Evolutionary conservation across 2,797 vertebrate species (phyloP).

Genomic region (Champsocephalus esox): DNA sequence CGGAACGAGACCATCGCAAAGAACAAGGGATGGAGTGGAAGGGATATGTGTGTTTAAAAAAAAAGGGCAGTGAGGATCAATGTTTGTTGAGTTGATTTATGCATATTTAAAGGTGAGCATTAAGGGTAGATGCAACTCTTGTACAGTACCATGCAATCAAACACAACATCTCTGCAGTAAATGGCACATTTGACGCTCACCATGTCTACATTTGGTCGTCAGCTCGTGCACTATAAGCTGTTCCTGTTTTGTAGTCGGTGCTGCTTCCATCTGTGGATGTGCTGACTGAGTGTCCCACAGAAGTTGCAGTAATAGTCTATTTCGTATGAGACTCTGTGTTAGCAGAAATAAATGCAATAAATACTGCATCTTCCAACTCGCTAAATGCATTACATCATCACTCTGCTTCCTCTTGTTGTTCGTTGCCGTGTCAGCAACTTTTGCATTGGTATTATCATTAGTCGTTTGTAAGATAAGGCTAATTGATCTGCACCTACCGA

Average conservation of each 20-base stretch:
- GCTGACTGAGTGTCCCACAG: slow-evolving; percentile 40
- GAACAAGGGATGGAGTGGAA: slow-evolving; percentile 57
- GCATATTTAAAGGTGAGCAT: slow-evolving; percentile 25
- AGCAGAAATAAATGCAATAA: too few species aligned
- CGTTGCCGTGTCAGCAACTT: slow-evolving; percentile 69
- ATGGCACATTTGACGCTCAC: neutral
- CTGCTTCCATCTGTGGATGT: slow-evolving; percentile 38
- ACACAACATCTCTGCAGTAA: slow-evolving; percentile 3
- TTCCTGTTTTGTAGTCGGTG: slow-evolving; percentile 17
- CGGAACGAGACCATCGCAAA: slow-evolving; percentile 64
- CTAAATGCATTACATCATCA: slow-evolving; percentile 75
- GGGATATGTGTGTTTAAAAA: slow-evolving; percentile 26
- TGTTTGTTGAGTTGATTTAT: slow-evolving; percentile 57
- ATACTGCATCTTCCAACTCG: slow-evolving; percentile 55
- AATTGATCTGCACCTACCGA: slow-evolving; percentile 79
- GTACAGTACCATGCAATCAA: slow-evolving; percentile 29
- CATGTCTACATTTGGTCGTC: neutral
- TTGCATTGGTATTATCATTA: slow-evolving; percentile 74
- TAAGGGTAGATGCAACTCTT: slow-evolving; percentile 11
- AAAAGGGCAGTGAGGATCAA: slow-evolving; percentile 22
- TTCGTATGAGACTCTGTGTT: slow-evolving; percentile 43
- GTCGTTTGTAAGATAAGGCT: slow-evolving; percentile 82
- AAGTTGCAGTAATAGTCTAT: slow-evolving; percentile 41
- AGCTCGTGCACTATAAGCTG: neutral
- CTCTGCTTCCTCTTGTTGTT: slow-evolving; percentile 58